phyloP scores from a whole-genome alignment of 2,113 vertebrate genomes.

The Bothrops jararaca region DNA sequence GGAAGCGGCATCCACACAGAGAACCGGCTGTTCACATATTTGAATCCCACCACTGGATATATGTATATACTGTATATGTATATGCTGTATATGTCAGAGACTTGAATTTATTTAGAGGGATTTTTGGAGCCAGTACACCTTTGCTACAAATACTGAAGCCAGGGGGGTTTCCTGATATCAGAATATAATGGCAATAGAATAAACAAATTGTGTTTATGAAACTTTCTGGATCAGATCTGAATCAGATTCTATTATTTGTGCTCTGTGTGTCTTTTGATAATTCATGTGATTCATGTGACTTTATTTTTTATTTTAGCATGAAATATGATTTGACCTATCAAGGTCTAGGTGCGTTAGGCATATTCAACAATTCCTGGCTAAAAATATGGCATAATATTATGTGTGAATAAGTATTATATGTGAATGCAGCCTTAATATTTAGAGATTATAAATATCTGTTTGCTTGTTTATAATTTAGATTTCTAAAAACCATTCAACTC shows the following conservation, averaged over 20 bases:
- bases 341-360: background rate
- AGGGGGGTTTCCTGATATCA: background rate
- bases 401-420: background rate
- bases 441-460: background rate
- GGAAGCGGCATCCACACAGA: too few relatives aligned
- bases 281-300: background rate
- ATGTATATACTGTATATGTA: too few relatives aligned
- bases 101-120: background rate
- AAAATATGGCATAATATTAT: background rate
- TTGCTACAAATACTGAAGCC: background rate
- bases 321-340: background rate
- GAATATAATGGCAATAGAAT: background rate
- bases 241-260: background rate
- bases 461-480: background rate
- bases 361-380: background rate
- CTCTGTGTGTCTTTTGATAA: background rate
- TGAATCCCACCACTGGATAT: too few relatives aligned
- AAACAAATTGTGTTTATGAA: background rate
- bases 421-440: background rate
- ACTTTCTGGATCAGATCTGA: background rate
- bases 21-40: too few relatives aligned
- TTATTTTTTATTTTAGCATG: background rate
- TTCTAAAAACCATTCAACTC: background rate
- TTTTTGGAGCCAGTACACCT: background rate
- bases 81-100: background rate